Base-by-base conservation (phyloP, 2,797 vertebrate species). In the Oophaga sylvatica region DNA sequence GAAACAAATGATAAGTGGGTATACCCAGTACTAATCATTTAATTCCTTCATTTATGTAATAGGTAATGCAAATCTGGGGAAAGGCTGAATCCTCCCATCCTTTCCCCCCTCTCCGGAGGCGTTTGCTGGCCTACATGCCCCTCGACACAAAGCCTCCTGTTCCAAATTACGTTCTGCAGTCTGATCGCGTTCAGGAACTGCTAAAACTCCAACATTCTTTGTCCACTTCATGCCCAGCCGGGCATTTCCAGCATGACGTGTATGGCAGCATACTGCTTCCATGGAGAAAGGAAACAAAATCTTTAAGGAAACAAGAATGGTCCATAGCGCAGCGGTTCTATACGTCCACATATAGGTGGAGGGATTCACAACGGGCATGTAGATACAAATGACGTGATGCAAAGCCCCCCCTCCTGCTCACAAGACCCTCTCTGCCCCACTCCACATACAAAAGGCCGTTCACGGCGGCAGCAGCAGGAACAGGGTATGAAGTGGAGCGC, bases 161-260 rank as follows among this genome's bases (percentile, higher is more conserved):
- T 78, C 78, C 79, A 31, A 22, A 53, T 62, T 9, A 83, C 17
- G 80, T 84, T 89, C 88, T 83, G 84, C 80, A 89, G 88, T 89
- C 88, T 16, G 80, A 86, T 89, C 88, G 84, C 84, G 88, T 89
- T 45, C 84, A 63, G 80, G 63, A 89, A 67, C 84, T 71, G 70
- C 80, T 83, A 29, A 89, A 86, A 83, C 79, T 63, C 63, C 81
- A 20, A 76, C 60, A 86, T 86, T 68, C 80, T 86, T 89, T 89
- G 88, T 89, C 63, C 62, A 62, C 84, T 86, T 76, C 29, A 26
- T 86, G 80, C 19, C 79, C 84, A 59, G 83, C 83, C 60, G 81
- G 83, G 87, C 79, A 88, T 85, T 78, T 77, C 62, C 19, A 48
- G 68, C 59, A 68, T 59, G 67, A 76, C 57, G 71, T 56, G 26